These are phyloP conservation scores for Rynchops niger DNA, from an alignment of 2,113 vertebrate species.

Conservation along the genomic window DNA sequence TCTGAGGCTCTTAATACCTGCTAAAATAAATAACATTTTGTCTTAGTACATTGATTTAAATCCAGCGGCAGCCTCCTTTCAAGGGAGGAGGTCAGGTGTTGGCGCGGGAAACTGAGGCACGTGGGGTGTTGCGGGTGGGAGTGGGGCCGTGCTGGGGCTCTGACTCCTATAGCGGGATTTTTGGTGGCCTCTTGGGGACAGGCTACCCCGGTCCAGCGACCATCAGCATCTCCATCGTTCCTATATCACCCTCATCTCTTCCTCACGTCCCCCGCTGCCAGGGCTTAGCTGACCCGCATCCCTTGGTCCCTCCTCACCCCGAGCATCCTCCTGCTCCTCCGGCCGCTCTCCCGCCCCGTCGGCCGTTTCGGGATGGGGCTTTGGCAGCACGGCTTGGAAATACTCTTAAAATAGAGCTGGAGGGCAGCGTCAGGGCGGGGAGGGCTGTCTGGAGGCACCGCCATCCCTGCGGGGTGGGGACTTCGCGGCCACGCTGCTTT, in stretches of 20 bases:
- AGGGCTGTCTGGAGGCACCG: not conserved
- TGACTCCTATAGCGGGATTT: rapidly evolving
- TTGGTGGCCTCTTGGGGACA: not conserved
- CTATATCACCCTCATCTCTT: rapidly evolving
- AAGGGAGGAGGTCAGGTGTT: rapidly evolving
- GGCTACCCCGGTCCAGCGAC: rapidly evolving
- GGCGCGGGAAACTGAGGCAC: not conserved
- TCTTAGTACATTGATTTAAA: rapidly evolving
- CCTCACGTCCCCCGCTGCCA: rapidly evolving
- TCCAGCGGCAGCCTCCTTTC: not conserved
- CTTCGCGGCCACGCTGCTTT: not conserved
- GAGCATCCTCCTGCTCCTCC: not conserved
- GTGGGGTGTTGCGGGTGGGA: rapidly evolving
- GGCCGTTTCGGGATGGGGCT: not conserved
- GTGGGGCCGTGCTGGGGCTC: rapidly evolving
- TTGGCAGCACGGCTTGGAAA: not conserved
- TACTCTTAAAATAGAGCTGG: not conserved
- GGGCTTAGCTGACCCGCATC: not conserved
- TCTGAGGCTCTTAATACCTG: rapidly evolving
- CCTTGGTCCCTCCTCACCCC: rapidly evolving
- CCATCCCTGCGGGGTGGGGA: not conserved
- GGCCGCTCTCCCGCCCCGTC: rapidly evolving
- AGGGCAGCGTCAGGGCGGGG: not conserved
- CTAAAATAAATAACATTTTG: rapidly evolving
- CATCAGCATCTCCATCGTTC: not conserved